Percentiles rank a stretch among this genome's conserved stretches.
phyloP scores from a whole-genome alignment of 1,140 invertebrate genomes.

The Gonioctena quinquepunctata region DNA sequence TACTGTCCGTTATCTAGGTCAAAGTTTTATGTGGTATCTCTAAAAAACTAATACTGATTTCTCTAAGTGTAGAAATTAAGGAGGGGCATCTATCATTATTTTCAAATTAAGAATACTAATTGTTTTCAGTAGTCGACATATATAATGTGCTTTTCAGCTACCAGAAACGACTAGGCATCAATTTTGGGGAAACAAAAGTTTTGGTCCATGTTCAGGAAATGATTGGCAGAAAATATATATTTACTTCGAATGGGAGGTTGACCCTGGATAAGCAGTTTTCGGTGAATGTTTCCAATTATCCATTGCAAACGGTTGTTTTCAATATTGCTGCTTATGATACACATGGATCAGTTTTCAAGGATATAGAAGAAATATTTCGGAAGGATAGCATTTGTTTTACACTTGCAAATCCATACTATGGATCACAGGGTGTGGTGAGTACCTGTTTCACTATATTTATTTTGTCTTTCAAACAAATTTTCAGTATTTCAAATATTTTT shows the following conservation, averaged over 20 bases:
- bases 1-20: no score
- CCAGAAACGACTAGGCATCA: slow-evolving; percentile 70
- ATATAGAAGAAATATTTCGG: slow-evolving; percentile 74
- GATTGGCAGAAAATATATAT: slow-evolving; percentile 67
- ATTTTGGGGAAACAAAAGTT: slow-evolving; percentile 71
- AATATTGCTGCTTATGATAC: slow-evolving; percentile 61
- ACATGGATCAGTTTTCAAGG: slow-evolving; percentile 43
- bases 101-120: no score
- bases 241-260: slow-evolving; percentile 61
- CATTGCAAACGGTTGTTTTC: slow-evolving; percentile 70
- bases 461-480: no score
- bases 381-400: slow-evolving; percentile 72
- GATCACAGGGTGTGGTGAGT: slow-evolving; percentile 71
- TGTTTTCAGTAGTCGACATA: no score
- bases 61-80: no score
- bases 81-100: no score
- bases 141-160: slow-evolving; percentile 68
- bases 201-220: slow-evolving; percentile 76
- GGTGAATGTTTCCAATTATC: slow-evolving; percentile 61
- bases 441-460: background rate
- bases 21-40: no score
- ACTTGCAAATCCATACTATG: slow-evolving; percentile 79
- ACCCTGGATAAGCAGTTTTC: slow-evolving; percentile 74
- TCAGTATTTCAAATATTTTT: no score
- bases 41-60: no score